Percentiles rank a stretch among this genome's conserved stretches.
These are phyloP conservation scores for Cassiopea andromeda DNA, from an alignment of 30 jellyfish, hydroid and myxozoan genomes.

Conservation along the genomic window DNA sequence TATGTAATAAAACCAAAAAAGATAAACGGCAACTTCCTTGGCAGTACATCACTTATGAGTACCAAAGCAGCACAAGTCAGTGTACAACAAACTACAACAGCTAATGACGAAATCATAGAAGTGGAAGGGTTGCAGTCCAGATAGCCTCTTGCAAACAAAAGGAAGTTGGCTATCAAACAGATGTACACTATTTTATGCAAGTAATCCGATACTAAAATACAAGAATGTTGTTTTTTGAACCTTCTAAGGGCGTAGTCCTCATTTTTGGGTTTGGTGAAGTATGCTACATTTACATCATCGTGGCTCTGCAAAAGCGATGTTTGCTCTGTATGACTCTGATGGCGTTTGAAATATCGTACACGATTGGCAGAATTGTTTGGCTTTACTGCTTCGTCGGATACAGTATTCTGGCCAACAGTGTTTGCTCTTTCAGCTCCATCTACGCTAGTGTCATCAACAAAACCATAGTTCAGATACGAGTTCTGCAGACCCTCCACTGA, in stretches of 20 bases:
- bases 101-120: constrained; percentile 47
- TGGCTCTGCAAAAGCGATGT: constrained; percentile 10
- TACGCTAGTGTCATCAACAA: not conserved
- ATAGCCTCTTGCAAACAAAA: constrained; percentile 57
- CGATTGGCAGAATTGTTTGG: not conserved
- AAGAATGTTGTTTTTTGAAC: constrained; percentile 18
- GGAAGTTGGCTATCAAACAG: constrained; percentile 65
- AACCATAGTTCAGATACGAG: not conserved
- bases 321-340: constrained; percentile 15
- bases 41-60: constrained; percentile 19
- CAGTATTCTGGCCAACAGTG: not conserved
- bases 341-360: constrained; percentile 21
- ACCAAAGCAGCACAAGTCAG: constrained; percentile 44
- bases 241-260: not conserved
- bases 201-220: constrained; percentile 75
- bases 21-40: constrained; percentile 30
- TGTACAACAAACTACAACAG: constrained; percentile 41
- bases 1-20: constrained; percentile 59
- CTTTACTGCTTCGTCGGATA: not conserved
- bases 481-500: constrained; percentile 16
- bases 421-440: not conserved
- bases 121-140: constrained; percentile 40
- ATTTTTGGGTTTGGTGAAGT: constrained; percentile 14
- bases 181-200: constrained; percentile 78
- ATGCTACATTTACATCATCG: not conserved